These are phyloP conservation scores for Laspeyria flexula DNA, from an alignment of 2,888 invertebrate species.

Conservation along the genomic window DNA sequence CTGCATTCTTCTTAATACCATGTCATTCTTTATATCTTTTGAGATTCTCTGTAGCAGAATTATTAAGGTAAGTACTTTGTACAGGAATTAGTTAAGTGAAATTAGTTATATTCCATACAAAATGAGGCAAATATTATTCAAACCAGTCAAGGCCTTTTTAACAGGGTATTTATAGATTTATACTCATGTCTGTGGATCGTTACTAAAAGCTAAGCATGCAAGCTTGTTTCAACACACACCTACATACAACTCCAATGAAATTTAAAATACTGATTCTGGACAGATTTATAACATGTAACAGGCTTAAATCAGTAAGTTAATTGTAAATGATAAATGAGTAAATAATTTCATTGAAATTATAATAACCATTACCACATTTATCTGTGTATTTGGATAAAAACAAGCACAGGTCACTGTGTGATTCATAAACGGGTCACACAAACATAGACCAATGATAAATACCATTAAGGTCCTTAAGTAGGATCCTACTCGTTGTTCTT, in stretches of 20 bases:
- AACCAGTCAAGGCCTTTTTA: conserved; percentile 5
- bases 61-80: too few species aligned
- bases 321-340: background rate
- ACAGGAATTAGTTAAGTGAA: too few species aligned
- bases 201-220: conserved; percentile 30
- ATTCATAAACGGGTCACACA: conserved; percentile 31
- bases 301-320: background rate
- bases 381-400: conserved; percentile 27
- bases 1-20: too few species aligned
- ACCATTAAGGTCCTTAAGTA: conserved; percentile 82
- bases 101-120: too few species aligned
- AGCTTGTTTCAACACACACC: conserved; percentile 14
- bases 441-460: conserved; percentile 63
- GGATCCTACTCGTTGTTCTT: conserved; percentile 80
- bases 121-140: too few species aligned
- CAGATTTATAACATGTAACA: background rate
- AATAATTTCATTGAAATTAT: conserved; percentile 36
- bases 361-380: conserved; percentile 16
- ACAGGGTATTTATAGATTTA: background rate
- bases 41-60: too few species aligned
- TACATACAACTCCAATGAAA: conserved; percentile 40
- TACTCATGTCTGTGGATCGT: background rate
- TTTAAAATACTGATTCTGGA: conserved; percentile 2
- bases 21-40: too few species aligned
- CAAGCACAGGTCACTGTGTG: conserved; percentile 31